Percentiles rank a stretch among this genome's conserved stretches.
phyloP scores from a whole-genome alignment of 2,888 invertebrate species.

The Epirrhoe tristata region DNA sequence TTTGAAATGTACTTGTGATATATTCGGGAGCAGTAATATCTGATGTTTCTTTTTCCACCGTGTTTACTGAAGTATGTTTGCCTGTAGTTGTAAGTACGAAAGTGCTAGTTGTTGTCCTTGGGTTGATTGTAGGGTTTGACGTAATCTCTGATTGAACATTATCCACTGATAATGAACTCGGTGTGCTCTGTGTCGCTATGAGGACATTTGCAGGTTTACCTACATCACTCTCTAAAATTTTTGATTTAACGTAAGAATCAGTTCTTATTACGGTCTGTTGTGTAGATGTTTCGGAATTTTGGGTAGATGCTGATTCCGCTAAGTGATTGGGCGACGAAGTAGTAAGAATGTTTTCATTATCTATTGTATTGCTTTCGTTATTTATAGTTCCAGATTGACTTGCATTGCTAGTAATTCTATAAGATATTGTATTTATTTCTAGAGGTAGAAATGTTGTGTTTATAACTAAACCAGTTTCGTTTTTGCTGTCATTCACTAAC shows the following conservation, averaged over 20 bases:
- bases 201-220: not conserved
- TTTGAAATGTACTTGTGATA: not conserved
- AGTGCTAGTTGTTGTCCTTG: not conserved
- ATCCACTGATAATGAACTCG: slow-evolving; percentile 6
- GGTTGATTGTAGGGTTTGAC: not conserved
- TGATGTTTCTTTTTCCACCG: not conserved
- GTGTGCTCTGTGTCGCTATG: not conserved
- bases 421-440: slow-evolving; percentile 9
- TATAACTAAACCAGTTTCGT: not conserved
- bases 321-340: not conserved
- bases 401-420: not conserved
- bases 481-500: slow-evolving; percentile 2
- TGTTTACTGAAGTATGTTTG: not conserved
- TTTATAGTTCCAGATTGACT: not conserved
- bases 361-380: not conserved
- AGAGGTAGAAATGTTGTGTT: slow-evolving; percentile 3
- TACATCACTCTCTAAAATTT: not conserved
- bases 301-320: not conserved
- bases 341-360: not conserved
- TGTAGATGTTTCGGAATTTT: not conserved
- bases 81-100: not conserved
- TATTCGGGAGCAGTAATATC: not conserved
- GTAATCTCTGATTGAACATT: slow-evolving; percentile 1
- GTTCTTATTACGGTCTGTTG: not conserved
- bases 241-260: not conserved